These are phyloP conservation scores for Syndactyla subalaris DNA, from an alignment of 2,797 vertebrate genomes.

Conservation along the genomic window DNA sequence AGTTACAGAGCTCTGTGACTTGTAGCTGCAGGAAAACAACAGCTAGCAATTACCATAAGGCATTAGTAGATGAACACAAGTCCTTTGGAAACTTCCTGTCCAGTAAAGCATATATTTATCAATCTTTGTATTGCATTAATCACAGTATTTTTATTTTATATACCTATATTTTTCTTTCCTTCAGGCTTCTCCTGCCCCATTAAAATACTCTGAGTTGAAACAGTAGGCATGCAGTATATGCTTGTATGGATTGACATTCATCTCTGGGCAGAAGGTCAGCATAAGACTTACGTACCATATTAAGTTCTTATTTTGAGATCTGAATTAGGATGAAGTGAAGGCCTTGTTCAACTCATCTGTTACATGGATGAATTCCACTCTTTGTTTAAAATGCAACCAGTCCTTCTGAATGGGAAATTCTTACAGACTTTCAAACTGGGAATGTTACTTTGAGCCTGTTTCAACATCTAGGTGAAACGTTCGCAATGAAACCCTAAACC, in stretches of 20 bases:
- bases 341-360: slow-evolving; percentile 2
- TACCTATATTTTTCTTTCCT: neutral
- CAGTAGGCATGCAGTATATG: neutral
- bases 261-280: neutral
- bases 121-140: neutral
- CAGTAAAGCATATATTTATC: neutral
- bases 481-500: slow-evolving; percentile 55
- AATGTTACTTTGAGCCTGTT: slow-evolving; percentile 71
- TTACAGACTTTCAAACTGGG: slow-evolving; percentile 61
- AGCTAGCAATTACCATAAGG: neutral
- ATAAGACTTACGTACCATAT: neutral
- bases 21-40: neutral
- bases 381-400: slow-evolving; percentile 46
- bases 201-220: slow-evolving; percentile 16
- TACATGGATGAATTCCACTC: neutral
- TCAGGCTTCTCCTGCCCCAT: neutral
- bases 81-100: neutral
- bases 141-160: neutral
- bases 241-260: neutral
- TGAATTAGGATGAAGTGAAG: slow-evolving; percentile 7
- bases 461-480: slow-evolving; percentile 48
- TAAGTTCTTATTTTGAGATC: slow-evolving; percentile 12
- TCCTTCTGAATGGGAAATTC: slow-evolving; percentile 68
- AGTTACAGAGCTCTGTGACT: neutral
- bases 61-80: neutral